phyloP scores from a whole-genome alignment of 2,113 vertebrate genomes.

The Sterna hirundo region DNA sequence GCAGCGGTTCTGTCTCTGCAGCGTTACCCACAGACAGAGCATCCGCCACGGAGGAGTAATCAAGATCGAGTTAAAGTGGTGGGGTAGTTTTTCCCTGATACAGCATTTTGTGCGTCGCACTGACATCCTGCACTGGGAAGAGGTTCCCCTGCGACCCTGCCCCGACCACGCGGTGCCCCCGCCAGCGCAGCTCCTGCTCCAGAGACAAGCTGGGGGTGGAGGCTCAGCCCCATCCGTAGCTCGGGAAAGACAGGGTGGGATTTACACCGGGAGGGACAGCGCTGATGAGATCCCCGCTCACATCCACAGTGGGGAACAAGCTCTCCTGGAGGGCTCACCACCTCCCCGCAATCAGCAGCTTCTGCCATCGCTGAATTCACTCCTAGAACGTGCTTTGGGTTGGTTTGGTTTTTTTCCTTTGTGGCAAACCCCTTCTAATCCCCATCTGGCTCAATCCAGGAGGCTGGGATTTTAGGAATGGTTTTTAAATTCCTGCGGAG shows the following conservation, averaged over 20 bases:
- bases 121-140: rapidly evolving
- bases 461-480: neutral
- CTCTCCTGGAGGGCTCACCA: neutral
- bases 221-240: neutral
- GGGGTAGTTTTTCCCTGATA: neutral
- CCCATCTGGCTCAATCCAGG: neutral
- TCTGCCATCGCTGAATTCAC: neutral
- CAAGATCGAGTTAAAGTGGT: neutral
- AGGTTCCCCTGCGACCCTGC: neutral
- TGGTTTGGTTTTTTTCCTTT: neutral
- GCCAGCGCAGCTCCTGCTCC: neutral
- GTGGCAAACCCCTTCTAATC: neutral
- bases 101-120: rapidly evolving
- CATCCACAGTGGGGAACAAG: rapidly evolving
- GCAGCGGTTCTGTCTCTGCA: neutral
- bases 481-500: neutral
- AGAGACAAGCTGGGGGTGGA: neutral
- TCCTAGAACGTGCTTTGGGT: neutral
- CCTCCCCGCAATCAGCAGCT: neutral
- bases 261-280: neutral
- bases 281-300: neutral
- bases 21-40: neutral
- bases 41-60: rapidly evolving
- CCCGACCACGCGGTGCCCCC: rapidly evolving
- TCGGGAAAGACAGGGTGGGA: neutral